Base-by-base conservation (phyloP, 2,888 invertebrate genomes). In the Lampropteryx suffumata region DNA sequence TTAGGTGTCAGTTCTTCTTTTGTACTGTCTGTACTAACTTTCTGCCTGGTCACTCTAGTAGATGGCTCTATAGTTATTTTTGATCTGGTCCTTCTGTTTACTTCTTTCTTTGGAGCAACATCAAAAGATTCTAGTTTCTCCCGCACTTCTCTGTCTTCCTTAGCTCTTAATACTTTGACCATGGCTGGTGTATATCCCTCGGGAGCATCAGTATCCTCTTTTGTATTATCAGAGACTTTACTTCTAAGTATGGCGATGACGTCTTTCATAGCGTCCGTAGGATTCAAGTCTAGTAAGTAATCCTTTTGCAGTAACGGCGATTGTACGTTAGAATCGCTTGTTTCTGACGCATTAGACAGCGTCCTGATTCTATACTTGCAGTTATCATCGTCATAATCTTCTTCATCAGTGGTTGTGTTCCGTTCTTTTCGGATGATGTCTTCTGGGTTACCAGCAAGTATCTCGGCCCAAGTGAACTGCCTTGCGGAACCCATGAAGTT, bases 251-350 rank as follows among this genome's bases (percentile, higher is more conserved):
- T 92, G 29, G 92, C 91, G 45, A 93, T 81, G 0, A 95, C 92
- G 59, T 93, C 92, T 55, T 93, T 84, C 95, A 95, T 95, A 0
- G 94, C 94, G 36, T 93, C 92, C 0, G 95, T 95, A 0, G 94
- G 94, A 65, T 92, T 93, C 47, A 91, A 61, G n/a, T 75, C 73
- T 41, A 81, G 73, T 40, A 93, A 73, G 62, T 80, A 92, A 71
- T 81, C 90, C 74, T 78, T 86, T 61, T 83, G 90, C 57, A 82
- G 68, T 21, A 84, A 60, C 0, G 80, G 86, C 1, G 84, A 82
- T 41, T 79, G 83, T 8, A 71, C 67, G 65, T 72, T 82, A 24
- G 71, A 81, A 62, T 82, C 86, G 50, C 69, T 79, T 41, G 61
- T 74, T 26, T 86, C 87, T 2, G 85, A 82, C 0, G 85, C 76